Base-by-base conservation (phyloP, 1,140 invertebrate species). In the Homarus americanus region DNA sequence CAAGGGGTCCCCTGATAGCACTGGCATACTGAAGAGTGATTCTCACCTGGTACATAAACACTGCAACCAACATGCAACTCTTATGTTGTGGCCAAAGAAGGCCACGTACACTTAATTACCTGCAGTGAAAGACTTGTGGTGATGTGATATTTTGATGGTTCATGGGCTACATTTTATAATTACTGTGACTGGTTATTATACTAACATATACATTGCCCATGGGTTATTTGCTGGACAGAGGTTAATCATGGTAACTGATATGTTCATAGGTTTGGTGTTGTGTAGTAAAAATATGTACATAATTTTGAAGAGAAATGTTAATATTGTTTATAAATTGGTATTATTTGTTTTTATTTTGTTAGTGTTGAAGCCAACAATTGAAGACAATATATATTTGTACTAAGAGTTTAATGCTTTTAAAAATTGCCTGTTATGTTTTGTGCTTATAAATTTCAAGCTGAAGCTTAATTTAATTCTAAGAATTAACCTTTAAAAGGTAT, bases 1-100 rank as follows among this genome's bases (percentile, higher is more conserved):
- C 80, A 82, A 83, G 88, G 88, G 88, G 80, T 83, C 88, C 88
- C 80, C 80, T 90, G 88, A 36, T 63, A 58, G 28, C 53, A 63
- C 44, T 90, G 69, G 82, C 72, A 38, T 78, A 36, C n/a, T 58
- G 72, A 44, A 36, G 36, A 41, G 82, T 84, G 82, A 72, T 84
- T 69, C 38, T 84, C 38, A 66, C 82, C 82, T 69, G 53, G 58
- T 84, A 40, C 38, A 63, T 36, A n/a, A 84, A 38, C 82, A 84
- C 53, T 69, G 82, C 53, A 72, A 41, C 34, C 82, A 63, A 84
- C 38, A 66, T 38, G 12, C 38, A 69, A 28, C 82, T 69, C 20
- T 28, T 40, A 72, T 36, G 38, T 44, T 28, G 58, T 84, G 63
- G 82, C 36, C 36, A 41, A 20, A 41, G 24, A 24, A 41, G 63